Evolutionary conservation across 35 echinoderm and acorn worm species (phyloP), one percentile per base, ranked within the genome.

Genomic region (Diadema setosum): DNA sequence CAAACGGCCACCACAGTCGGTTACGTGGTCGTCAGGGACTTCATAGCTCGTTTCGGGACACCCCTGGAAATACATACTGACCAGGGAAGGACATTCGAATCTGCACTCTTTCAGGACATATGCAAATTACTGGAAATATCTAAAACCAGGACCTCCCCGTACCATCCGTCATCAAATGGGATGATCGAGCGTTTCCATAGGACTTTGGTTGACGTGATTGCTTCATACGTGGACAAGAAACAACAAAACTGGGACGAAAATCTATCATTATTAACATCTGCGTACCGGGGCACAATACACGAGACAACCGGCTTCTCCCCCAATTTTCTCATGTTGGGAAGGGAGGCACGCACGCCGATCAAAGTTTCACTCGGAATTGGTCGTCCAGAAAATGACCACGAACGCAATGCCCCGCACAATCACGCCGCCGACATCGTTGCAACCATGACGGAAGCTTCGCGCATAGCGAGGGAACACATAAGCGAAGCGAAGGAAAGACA

Each of bases 171-270:
- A 44, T 70, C 45, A 33, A 63, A 94, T 76, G 85, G 83, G 31
- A 90, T 86, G 82, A 76, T 85, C 24, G 83, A 86, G 34, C 46
- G 93, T 29, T 94, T 81, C 48, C 90, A 94, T 43, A 52, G 87
- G 1, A 85, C 86, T 14, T 35, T 88, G 27, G 5, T 5, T 20
- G 20, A 39, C 34, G 4, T 0, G 67, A 26, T 91, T 16, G n/a
- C 57, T 35, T 42, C 42, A 5, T 91, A 49, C 39, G 61, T 84
- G 0, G 63, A 41, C 4, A 64, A 84, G 1, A 41, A 91, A 31
- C 89, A 85, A 49, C 16, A 25, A 42, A 57, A 84, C 37, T 91
- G 89, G 89, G 82, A 91, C 30, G 5, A 59, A 2, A 27, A 85
- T 78, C 36, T 85, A 23, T 75, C 86, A 5, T 0, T 75, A 12